A percentile compares a stretch with the other conserved stretches of the same genome.
Evolutionary conservation across 2,113 vertebrate genomes (phyloP).

Genomic region (Hiodon tergisus): DNA sequence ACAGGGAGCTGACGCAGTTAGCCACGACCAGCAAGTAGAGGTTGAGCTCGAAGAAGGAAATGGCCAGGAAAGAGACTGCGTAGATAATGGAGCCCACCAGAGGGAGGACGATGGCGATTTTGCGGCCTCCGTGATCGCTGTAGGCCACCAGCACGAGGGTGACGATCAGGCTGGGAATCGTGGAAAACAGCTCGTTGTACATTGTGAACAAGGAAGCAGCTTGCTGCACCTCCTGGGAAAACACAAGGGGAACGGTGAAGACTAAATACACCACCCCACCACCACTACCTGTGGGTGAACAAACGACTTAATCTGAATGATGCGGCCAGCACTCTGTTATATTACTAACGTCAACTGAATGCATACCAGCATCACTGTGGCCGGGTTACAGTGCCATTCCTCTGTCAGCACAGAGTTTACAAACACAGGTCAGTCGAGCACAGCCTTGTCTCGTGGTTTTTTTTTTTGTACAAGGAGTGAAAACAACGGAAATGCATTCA

Average conservation of each 20-base stretch:
- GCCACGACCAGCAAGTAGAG: slow-evolving; percentile 71
- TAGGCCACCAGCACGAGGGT: slow-evolving; percentile 82
- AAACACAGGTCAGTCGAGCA: too few species aligned
- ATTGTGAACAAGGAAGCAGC: slow-evolving; percentile 75
- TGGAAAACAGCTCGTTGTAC: slow-evolving; percentile 70
- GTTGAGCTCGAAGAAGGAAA: slow-evolving; percentile 73
- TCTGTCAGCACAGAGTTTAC: too few species aligned
- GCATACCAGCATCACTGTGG: too few species aligned
- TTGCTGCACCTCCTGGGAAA: slow-evolving; percentile 78
- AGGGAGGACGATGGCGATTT: slow-evolving; percentile 76
- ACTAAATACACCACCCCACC: neutral
- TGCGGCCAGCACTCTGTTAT: too few species aligned
- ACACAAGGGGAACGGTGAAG: slow-evolving; percentile 6
- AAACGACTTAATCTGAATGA: neutral
- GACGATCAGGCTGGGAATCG: slow-evolving; percentile 75
- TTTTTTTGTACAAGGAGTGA: too few species aligned
- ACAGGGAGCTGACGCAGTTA: slow-evolving; percentile 67
- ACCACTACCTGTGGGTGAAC: neutral
- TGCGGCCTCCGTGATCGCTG: slow-evolving; percentile 81
- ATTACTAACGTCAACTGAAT: too few species aligned
- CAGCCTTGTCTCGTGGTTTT: too few species aligned
- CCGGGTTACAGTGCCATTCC: too few species aligned
- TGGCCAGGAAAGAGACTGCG: slow-evolving; percentile 53
- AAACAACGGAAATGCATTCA: too few species aligned
- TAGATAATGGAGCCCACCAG: slow-evolving; percentile 66